Percentiles rank a stretch among this genome's conserved stretches.
phyloP scores from a whole-genome alignment of 1,140 invertebrate species.

The Hesperophylax magnus region DNA sequence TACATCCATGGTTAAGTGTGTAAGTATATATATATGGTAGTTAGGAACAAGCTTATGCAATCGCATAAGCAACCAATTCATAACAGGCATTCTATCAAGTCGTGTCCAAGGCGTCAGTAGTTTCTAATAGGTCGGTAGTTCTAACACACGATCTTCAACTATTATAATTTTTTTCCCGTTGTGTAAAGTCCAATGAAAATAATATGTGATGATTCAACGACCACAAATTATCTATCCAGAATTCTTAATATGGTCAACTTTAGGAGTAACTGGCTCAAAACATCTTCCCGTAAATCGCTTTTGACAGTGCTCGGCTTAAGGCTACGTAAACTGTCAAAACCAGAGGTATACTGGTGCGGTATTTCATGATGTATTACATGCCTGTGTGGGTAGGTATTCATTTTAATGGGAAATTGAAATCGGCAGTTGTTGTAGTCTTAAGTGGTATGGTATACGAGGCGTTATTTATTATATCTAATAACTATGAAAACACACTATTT shows the following conservation, averaged over 20 bases:
- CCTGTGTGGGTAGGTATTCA: background rate
- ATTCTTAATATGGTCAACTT: slow-evolving; percentile 30
- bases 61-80: too few species aligned
- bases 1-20: too few species aligned
- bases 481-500: background rate
- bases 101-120: too few species aligned
- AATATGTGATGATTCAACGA: background rate
- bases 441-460: background rate
- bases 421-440: slow-evolving; percentile 3
- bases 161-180: too few species aligned
- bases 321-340: slow-evolving; percentile 18
- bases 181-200: too few species aligned
- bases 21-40: too few species aligned
- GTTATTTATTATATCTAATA: slow-evolving; percentile 8
- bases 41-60: too few species aligned
- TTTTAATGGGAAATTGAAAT: slow-evolving; percentile 28
- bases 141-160: too few species aligned
- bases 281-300: slow-evolving; percentile 16
- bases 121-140: too few species aligned
- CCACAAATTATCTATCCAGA: slow-evolving; percentile 9
- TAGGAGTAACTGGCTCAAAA: slow-evolving; percentile 13
- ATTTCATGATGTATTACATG: background rate
- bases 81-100: too few species aligned
- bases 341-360: background rate
- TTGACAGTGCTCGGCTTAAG: background rate